Evolutionary conservation across 2,888 invertebrate species (phyloP).

Genomic region (Drosophila anceps): DNA sequence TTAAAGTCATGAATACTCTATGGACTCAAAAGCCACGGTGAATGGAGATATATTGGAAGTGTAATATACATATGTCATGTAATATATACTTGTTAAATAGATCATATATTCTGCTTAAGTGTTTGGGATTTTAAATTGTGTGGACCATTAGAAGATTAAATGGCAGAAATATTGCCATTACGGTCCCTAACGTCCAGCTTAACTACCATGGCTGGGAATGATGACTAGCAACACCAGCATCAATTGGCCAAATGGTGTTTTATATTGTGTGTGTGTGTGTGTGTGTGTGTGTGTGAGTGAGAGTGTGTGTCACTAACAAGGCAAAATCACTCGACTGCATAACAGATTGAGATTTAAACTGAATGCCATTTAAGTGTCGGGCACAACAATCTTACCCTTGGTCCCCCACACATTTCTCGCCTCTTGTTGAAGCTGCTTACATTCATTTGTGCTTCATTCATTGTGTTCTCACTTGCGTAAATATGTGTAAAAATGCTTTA

Average conservation of each 20-base stretch:
- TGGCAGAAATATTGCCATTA: conserved; percentile 48
- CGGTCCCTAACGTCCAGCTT: conserved; percentile 34
- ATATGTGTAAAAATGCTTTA: conserved; percentile 53
- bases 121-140: conserved; percentile 42
- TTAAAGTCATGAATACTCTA: background rate
- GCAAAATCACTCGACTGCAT: conserved; percentile 72
- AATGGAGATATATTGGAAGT: conserved; percentile 28
- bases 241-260: conserved; percentile 29
- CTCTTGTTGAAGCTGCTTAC: conserved; percentile 36
- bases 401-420: conserved; percentile 5
- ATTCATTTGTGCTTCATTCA: conserved; percentile 47
- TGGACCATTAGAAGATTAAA: conserved; percentile 34
- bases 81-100: conserved; percentile 17
- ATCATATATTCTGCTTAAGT: conserved; percentile 33
- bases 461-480: conserved; percentile 55
- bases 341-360: conserved; percentile 72
- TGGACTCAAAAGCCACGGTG: background rate
- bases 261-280: conserved; percentile 3
- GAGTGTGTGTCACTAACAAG: conserved; percentile 48
- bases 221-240: conserved; percentile 23
- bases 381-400: conserved; percentile 44
- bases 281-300: conserved; percentile 10
- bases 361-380: conserved; percentile 70
- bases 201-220: conserved; percentile 19
- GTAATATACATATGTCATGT: conserved; percentile 14